Conservation (phyloP, 2,888 invertebrate species). For the Bursaphelenchus okinawaensis region DNA sequence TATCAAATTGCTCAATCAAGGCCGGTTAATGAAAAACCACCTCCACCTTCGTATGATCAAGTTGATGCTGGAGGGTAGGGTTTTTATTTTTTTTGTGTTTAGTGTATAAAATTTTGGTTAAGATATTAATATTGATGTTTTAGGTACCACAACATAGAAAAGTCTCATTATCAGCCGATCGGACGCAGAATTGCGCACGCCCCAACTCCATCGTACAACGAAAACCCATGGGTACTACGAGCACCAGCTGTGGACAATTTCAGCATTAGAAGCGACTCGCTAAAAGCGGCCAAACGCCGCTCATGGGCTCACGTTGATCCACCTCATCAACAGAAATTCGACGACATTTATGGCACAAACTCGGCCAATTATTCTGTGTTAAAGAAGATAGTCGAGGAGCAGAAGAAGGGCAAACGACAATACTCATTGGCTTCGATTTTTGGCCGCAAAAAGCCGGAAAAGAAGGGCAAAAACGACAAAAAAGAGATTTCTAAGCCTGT, state of each 20-base stretch:
- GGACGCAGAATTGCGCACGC: not conserved
- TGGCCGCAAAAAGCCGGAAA: not conserved
- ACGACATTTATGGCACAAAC: not conserved
- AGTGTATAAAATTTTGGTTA: not conserved
- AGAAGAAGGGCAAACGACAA: constrained; percentile 34
- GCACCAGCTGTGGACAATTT: constrained; percentile 20
- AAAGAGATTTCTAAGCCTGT: constrained; percentile 1
- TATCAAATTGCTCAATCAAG: constrained; percentile 29
- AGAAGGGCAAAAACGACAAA: not conserved
- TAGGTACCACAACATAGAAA: not conserved
- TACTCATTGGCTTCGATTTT: constrained; percentile 22
- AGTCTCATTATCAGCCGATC: not conserved
- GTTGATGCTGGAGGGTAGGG: not conserved
- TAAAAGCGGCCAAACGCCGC: constrained; percentile 54
- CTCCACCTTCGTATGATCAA: constrained; percentile 11
- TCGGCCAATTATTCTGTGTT: constrained; percentile 28
- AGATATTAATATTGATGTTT: not conserved
- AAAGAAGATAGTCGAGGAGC: constrained; percentile 45
- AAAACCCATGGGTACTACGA: constrained; percentile 4
- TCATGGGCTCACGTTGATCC: constrained; percentile 47
- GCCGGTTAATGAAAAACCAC: not conserved
- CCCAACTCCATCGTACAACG: not conserved
- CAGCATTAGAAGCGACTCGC: constrained; percentile 46
- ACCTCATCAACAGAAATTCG: constrained; percentile 36
- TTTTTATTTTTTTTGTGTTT: not conserved